phyloP scores from a whole-genome alignment of 2,797 vertebrate species.

The Nyctalus aviator region DNA sequence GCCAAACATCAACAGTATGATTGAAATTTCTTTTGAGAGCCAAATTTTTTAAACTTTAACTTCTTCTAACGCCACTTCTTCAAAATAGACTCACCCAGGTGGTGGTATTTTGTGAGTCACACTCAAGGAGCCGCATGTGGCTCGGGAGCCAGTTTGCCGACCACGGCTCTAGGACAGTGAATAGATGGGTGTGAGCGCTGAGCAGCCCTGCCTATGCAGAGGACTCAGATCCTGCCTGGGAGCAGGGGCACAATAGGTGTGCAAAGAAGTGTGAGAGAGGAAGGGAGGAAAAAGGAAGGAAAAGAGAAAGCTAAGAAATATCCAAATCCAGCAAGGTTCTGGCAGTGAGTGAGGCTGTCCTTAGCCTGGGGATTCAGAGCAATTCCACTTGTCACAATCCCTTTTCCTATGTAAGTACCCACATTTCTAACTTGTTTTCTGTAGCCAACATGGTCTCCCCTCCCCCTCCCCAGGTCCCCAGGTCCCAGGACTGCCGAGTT shows the following conservation, averaged over 20 bases:
- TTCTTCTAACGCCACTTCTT: too few relatives aligned
- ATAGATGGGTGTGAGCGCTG: fast-evolving
- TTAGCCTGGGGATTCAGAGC: neutral
- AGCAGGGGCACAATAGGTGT: neutral
- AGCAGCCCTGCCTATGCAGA: neutral
- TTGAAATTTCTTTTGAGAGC: too few relatives aligned
- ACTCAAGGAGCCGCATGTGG: too few relatives aligned
- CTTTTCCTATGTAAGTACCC: neutral
- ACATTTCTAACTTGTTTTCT: neutral
- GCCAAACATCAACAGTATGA: too few relatives aligned
- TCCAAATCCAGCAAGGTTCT: neutral
- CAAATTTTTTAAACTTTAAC: too few relatives aligned
- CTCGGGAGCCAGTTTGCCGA: too few relatives aligned
- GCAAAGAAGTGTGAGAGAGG: neutral
- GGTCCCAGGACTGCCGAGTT: neutral
- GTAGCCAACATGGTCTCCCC: neutral
- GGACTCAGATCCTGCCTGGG: neutral
- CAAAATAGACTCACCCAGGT: too few relatives aligned
- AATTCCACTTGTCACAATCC: too few relatives aligned
- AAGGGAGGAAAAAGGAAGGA: too few relatives aligned
- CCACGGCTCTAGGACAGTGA: neutral
- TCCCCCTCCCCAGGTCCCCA: neutral
- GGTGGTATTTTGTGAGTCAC: too few relatives aligned
- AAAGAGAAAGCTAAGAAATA: neutral
- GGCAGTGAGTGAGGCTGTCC: neutral